Evolutionary conservation across 2,888 invertebrate genomes (phyloP), one percentile per base, ranked within the genome.

Genomic region (Lissonota sp.): DNA sequence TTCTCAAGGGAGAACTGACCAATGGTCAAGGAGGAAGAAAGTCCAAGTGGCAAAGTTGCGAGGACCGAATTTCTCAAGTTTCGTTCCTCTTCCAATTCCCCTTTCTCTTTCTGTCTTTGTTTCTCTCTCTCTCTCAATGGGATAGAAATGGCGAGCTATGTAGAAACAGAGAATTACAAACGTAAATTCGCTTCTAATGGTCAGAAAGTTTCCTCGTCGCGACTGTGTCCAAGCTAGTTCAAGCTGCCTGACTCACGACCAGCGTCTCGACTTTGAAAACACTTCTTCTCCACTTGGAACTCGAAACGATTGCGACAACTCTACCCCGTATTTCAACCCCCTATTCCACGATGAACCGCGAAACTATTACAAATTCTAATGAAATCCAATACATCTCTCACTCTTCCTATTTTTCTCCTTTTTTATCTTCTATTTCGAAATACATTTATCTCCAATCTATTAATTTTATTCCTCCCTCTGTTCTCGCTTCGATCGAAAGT

Each of bases 151-250:
- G 6, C 4, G 51, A 44, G 64, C 63, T 42, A 71, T 26, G 26
- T 49, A 46, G 70, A 12, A 46, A 71, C 82, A 53, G 69, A 71
- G 76, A 85, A 86, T 86, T 85, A 87, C 84, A 86, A 86, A 82
- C 79, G 83, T 84, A 86, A 81, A 87, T 84, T 82, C 73, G 70
- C 58, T 72, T 83, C 77, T 63, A 75, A 84, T 79, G 83, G 83
- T 76, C 81, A 58, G 79, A 67, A 76, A 75, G 72, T 82, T 83
- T 70, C 51, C 66, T 64, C 37, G 64, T 78, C 75, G 66, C 26
- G 26, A 26, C 39, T 58, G 74, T 49, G 62, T 69, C 4, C 46
- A 37, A 37, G 16, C 40, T 26, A 14, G 62, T 69, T 1, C 46
- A 37, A 37, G 16, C 40, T 26, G 14, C 42, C 60, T 71, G 66